These are phyloP conservation scores for Agapostemon virescens DNA, from an alignment of 2,888 invertebrate genomes.

Conservation along the genomic window DNA sequence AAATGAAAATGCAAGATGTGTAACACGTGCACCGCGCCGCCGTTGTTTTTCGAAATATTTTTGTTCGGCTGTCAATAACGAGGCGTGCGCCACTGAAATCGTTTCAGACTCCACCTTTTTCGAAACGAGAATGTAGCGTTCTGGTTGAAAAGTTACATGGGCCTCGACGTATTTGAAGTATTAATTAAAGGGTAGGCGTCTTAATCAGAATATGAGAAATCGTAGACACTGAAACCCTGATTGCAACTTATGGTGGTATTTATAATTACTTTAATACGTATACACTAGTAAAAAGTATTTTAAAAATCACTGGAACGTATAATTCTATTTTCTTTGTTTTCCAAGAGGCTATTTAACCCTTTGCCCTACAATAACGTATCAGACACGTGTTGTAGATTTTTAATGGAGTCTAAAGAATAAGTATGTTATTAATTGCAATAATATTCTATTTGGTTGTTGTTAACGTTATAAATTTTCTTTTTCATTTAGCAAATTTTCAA, in stretches of 20 bases:
- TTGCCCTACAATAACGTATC: no score
- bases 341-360: neutral
- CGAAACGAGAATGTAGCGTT: neutral
- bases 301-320: neutral
- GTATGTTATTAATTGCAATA: no score
- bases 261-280: neutral
- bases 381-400: no score
- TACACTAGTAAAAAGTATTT: neutral
- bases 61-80: neutral
- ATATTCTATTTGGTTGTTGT: no score
- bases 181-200: no score
- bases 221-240: neutral
- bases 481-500: no score
- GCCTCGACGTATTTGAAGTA: neutral
- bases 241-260: neutral
- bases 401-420: no score
- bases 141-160: neutral
- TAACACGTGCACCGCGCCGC: neutral
- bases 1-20: neutral
- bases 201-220: neutral
- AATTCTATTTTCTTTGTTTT: neutral
- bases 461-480: no score
- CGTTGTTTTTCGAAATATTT: neutral
- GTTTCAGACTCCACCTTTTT: neutral
- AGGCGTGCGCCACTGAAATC: neutral